A percentile compares a stretch with the other conserved stretches of the same genome.
Conservation (phyloP, 2,797 vertebrate genomes). For the Lindbergichthys nudifrons region DNA sequence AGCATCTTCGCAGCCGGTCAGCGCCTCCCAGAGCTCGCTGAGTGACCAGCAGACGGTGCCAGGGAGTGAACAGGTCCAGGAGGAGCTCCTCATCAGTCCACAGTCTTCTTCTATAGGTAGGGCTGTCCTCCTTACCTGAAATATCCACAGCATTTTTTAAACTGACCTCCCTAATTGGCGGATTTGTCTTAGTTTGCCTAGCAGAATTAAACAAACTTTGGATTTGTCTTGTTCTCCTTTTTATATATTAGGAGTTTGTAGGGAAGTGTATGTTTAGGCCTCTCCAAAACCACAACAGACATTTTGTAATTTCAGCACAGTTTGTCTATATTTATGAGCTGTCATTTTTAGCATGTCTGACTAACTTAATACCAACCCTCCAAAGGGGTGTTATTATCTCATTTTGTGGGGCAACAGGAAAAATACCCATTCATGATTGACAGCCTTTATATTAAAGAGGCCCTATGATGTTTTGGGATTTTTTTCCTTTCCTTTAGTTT, state of each 20-base stretch:
- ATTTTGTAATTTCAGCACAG: background rate
- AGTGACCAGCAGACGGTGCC: constrained; percentile 98
- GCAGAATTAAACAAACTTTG: background rate
- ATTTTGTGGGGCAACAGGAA: background rate
- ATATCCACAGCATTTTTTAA: background rate
- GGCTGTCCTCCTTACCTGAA: background rate
- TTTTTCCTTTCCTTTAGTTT: no score
- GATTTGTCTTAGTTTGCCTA: background rate
- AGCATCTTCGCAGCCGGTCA: constrained; percentile 93
- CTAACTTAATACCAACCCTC: no score
- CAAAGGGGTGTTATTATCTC: background rate
- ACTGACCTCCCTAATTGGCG: no score
- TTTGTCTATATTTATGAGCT: no score
- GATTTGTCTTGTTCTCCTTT: background rate
- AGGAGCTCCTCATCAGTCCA: constrained; percentile 96
- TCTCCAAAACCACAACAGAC: background rate
- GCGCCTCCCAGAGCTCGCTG: constrained; percentile 96
- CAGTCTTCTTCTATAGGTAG: constrained; percentile 97
- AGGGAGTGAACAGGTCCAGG: constrained; percentile 94
- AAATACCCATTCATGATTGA: background rate
- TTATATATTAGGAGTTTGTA: no score
- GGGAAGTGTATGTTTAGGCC: background rate
- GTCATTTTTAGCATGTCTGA: no score
- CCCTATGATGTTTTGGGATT: no score
- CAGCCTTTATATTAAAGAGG: background rate